Percentiles rank a stretch among this genome's conserved stretches.
Conservation (phyloP, 2,888 invertebrate species). For the Ectemnius continuus region DNA sequence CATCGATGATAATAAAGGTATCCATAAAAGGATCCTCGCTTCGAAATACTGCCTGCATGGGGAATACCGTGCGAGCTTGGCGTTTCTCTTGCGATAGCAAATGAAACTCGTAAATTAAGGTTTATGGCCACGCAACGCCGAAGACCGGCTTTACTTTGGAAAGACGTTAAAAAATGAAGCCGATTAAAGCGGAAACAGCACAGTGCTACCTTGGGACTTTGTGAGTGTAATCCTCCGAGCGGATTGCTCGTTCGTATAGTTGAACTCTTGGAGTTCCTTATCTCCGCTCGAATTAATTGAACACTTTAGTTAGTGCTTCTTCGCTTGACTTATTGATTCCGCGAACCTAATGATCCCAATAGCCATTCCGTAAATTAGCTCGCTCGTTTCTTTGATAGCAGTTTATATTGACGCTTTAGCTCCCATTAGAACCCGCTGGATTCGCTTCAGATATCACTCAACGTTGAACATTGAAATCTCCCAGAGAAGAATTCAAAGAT, state of each 20-base stretch:
- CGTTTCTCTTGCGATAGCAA: conserved; percentile 19
- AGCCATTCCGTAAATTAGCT: too few relatives aligned
- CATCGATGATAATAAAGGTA: conserved; percentile 13
- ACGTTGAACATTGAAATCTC: too few relatives aligned
- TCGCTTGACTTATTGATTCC: too few relatives aligned
- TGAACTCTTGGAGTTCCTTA: neutral
- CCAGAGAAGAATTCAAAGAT: too few relatives aligned
- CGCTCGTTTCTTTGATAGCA: neutral
- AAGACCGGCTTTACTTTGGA: conserved; percentile 13
- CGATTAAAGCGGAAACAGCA: neutral
- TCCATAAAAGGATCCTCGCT: conserved; percentile 18
- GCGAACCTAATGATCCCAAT: too few relatives aligned
- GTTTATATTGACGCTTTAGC: conserved; percentile 13
- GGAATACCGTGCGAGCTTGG: neutral
- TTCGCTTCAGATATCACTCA: conserved; percentile 41
- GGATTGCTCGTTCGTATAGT: neutral
- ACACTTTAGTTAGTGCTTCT: too few relatives aligned
- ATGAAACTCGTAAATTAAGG: conserved; percentile 32
- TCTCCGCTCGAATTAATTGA: neutral
- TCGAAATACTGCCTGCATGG: neutral
- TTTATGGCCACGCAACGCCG: neutral
- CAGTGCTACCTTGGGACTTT: neutral
- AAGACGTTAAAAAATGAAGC: conserved; percentile 3
- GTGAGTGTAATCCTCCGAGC: neutral
- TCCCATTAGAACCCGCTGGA: neutral